Conservation (phyloP, 2,888 invertebrate species). For the Drosophila tanythrix region DNA sequence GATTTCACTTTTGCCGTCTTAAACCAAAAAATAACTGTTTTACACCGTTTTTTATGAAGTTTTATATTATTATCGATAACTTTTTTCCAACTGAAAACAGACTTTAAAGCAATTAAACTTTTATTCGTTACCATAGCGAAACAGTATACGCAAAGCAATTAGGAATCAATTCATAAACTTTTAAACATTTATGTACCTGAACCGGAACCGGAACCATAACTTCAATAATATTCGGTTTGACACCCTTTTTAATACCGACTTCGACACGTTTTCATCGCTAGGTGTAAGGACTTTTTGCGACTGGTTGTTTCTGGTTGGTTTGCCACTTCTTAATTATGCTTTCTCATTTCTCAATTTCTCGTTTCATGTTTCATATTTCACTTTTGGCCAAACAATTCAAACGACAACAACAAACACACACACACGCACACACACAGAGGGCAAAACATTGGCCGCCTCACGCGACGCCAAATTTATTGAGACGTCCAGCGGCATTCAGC, state of each 20-base stretch:
- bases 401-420: neutral
- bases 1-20: neutral
- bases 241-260: neutral
- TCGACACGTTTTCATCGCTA: conserved; percentile 8
- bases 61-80: neutral
- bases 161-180: neutral
- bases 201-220: neutral
- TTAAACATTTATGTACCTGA: neutral
- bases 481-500: conserved; percentile 97
- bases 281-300: neutral
- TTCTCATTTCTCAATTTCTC: conserved; percentile 33
- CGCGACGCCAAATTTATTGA: conserved; percentile 97
- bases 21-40: no score
- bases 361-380: conserved; percentile 32
- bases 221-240: neutral
- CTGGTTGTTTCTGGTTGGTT: conserved; percentile 5
- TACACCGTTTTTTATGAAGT: neutral
- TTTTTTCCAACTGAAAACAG: neutral
- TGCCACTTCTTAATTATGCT: conserved; percentile 67
- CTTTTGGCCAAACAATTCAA: conserved; percentile 9
- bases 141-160: neutral
- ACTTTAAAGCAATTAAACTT: neutral
- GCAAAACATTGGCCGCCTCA: conserved; percentile 94
- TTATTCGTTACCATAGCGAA: neutral
- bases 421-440: conserved; percentile 88